A percentile compares a stretch with the other conserved stretches of the same genome.
These are phyloP conservation scores for Ceyx margarethae DNA, from an alignment of 2,113 vertebrate genomes.

Conservation along the genomic window DNA sequence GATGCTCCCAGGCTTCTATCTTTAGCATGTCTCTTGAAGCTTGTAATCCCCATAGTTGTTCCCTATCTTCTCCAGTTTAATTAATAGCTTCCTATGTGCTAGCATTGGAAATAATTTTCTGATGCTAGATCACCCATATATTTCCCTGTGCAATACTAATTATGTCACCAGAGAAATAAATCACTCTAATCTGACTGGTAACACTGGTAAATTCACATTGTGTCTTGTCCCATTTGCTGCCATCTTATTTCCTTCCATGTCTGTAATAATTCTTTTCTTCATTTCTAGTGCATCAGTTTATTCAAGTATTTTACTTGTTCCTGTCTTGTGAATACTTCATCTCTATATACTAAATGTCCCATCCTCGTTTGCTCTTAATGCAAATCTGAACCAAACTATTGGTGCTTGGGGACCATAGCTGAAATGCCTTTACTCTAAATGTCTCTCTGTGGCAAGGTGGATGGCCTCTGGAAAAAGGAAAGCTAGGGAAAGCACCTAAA, in stretches of 20 bases:
- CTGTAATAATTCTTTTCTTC: background rate
- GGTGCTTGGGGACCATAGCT: background rate
- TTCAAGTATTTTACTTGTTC: background rate
- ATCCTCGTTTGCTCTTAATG: background rate
- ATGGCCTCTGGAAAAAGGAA: background rate
- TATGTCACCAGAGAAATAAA: background rate
- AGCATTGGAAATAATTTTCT: constrained; percentile 12
- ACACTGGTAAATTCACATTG: background rate
- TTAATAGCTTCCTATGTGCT: background rate
- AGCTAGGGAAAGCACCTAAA: background rate
- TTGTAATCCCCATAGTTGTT: background rate
- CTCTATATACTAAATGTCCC: background rate
- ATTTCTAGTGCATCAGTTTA: background rate
- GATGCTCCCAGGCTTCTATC: background rate
- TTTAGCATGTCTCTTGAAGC: background rate
- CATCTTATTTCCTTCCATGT: background rate
- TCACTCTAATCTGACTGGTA: background rate
- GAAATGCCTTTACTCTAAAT: background rate
- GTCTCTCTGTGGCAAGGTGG: background rate
- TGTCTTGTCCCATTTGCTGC: background rate
- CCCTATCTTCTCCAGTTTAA: background rate
- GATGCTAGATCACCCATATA: background rate
- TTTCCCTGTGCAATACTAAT: background rate
- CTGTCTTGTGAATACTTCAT: background rate
- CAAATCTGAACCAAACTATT: background rate